These are phyloP conservation scores for Eudemis profundana DNA, from an alignment of 2,888 invertebrate species.

Conservation along the genomic window DNA sequence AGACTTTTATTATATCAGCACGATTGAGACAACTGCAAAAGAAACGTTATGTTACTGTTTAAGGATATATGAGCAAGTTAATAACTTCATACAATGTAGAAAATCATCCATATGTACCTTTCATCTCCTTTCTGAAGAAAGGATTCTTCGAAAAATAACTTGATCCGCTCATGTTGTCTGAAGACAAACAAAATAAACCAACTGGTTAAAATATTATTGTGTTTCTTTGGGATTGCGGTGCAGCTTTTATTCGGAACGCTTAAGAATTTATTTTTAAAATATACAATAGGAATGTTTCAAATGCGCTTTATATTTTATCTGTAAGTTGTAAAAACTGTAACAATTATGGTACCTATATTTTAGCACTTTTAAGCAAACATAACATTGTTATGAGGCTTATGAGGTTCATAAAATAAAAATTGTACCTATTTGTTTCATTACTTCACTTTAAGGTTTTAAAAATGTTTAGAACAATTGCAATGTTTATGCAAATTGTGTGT, in stretches of 20 bases:
- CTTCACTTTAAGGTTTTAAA: too few relatives aligned
- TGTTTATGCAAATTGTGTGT: too few relatives aligned
- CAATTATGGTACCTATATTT: too few relatives aligned
- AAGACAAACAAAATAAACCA: conserved; percentile 55
- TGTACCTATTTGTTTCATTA: too few relatives aligned
- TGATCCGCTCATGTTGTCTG: conserved; percentile 90
- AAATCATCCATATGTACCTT: conserved; percentile 82
- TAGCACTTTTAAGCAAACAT: too few relatives aligned
- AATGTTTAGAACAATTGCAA: too few relatives aligned
- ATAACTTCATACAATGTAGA: conserved; percentile 43
- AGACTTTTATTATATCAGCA: conserved; percentile 93
- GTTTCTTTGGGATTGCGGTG: background rate
- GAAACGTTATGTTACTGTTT: conserved; percentile 42
- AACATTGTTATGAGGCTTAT: too few relatives aligned
- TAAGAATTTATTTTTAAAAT: background rate
- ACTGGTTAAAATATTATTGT: conserved; percentile 14
- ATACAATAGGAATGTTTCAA: background rate
- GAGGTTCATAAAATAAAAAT: too few relatives aligned
- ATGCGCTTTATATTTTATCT: background rate
- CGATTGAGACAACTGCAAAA: conserved; percentile 91
- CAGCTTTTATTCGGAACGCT: background rate
- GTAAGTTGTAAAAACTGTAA: too few relatives aligned
- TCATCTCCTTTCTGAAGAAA: conserved; percentile 91
- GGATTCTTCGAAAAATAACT: conserved; percentile 93
- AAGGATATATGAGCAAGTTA: conserved; percentile 9